phyloP scores from a whole-genome alignment of 2,113 vertebrate genomes.

The Kryptolebias marmoratus region DNA sequence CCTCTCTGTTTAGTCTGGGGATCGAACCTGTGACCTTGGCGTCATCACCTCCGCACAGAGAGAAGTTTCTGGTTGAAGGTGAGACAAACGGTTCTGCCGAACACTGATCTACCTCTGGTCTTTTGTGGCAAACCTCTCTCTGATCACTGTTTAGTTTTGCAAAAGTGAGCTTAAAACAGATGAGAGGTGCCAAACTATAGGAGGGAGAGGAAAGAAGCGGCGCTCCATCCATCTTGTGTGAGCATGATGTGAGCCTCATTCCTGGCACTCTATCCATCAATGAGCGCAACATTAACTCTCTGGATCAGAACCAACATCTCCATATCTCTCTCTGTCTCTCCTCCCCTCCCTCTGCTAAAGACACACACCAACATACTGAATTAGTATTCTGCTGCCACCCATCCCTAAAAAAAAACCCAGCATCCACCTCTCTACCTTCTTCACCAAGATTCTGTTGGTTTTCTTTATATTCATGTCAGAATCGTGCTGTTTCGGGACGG shows the following conservation, averaged over 20 bases:
- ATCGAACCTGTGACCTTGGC: no score
- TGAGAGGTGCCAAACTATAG: conserved; percentile 54
- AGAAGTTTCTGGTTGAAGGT: neutral
- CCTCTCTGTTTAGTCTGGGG: no score
- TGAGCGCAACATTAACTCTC: conserved; percentile 82
- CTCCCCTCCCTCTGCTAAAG: conserved; percentile 71
- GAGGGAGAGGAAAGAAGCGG: conserved; percentile 16
- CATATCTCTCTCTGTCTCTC: conserved; percentile 75
- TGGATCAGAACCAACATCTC: conserved; percentile 82
- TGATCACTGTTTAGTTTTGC: conserved; percentile 63
- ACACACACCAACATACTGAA: conserved; percentile 59
- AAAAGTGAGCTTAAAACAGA: conserved; percentile 45
- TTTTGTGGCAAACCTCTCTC: conserved; percentile 52
- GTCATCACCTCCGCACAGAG: no score
- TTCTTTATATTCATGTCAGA: conserved; percentile 29
- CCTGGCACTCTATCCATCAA: conserved; percentile 81
- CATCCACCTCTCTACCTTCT: conserved; percentile 54
- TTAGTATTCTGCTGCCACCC: conserved; percentile 68
- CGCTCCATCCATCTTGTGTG: conserved; percentile 76
- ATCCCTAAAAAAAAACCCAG: conserved; percentile 50
- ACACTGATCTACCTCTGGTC: conserved; percentile 11
- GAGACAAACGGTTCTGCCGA: neutral
- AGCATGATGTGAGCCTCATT: conserved; percentile 65
- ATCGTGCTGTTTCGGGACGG: conserved; percentile 13
- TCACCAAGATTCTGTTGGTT: conserved; percentile 21